phyloP scores from a whole-genome alignment of 2,797 vertebrate species.

The Falco naumanni region DNA sequence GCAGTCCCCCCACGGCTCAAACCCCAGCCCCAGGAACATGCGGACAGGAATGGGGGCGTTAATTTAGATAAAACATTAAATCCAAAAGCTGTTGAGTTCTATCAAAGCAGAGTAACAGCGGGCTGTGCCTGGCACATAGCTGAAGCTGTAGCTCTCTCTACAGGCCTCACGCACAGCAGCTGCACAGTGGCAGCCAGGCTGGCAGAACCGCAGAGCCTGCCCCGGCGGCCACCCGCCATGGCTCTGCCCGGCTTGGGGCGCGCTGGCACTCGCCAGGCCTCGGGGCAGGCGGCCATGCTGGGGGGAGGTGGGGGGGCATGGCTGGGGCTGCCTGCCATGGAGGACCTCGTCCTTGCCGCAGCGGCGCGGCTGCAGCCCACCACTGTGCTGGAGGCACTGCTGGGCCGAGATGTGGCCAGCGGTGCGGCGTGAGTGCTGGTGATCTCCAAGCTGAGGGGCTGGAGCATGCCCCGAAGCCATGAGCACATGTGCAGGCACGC shows the following conservation, averaged over 20 bases:
- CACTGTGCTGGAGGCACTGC: fast-evolving
- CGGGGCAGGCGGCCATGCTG: fast-evolving
- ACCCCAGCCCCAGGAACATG: neutral
- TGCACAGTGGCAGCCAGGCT: neutral
- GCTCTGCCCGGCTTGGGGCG: fast-evolving
- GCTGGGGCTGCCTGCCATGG: fast-evolving
- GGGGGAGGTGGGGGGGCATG: fast-evolving
- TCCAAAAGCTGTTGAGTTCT: neutral
- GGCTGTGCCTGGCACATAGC: neutral
- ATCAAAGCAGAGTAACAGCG: neutral
- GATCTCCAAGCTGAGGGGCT: neutral
- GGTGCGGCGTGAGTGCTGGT: fast-evolving
- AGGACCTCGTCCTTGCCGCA: neutral
- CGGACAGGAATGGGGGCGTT: neutral
- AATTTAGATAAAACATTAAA: neutral
- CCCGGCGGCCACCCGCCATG: neutral
- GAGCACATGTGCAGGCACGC: fast-evolving
- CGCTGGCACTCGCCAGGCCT: fast-evolving
- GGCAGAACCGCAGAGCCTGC: neutral
- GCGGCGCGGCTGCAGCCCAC: fast-evolving
- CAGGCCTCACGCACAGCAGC: conserved; percentile 38
- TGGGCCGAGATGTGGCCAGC: fast-evolving
- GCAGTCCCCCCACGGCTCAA: neutral
- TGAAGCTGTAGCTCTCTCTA: conserved; percentile 64
- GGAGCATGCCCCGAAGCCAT: fast-evolving